Evolutionary conservation across 2,797 vertebrate genomes (phyloP), one percentile per base, ranked within the genome.

Genomic region (Premnoplex brunnescens): DNA sequence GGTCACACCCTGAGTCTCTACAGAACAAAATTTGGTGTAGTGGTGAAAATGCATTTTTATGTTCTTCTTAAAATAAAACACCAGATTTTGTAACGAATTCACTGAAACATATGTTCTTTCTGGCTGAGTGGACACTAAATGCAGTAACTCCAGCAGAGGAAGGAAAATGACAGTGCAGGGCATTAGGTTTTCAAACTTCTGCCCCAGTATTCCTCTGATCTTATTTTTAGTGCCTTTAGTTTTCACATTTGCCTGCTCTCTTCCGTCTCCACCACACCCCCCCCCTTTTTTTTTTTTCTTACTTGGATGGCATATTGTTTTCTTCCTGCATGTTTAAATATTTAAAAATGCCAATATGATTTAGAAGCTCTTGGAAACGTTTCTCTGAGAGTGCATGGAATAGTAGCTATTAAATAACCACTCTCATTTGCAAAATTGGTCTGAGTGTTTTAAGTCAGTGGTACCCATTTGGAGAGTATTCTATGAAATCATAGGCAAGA

Each of bases 201-300:
- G 62, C 51, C 32, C 63, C 62, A 60, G 19, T 68, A 63, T 58
- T 75, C 24, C 51, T 92, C 84, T 89, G 48, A 55, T 75, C 36
- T 78, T 93, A 78, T 84, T 93, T 93, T 94, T 88, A 85, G 51
- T 66, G 48, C 7, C 68, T 81, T 60, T n/a, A 90, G n/a, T 68
- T 88, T 87, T 91, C 64, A 56, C 14, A 80, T 19, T 74, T 80
- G 14, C 15, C 18, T 34, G 10, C 41, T 78, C 6, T 51, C 15
- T 46, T 55, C 51, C 1, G 3, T 20, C 30, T 26, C 28, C 9
- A 30, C 12, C 3, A 21, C 27, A 8, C 24, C 36, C 24, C 12
- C 43, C 12, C 43, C 15, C 51, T 24, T 55, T 71, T 66, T 18
- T 62, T n/a, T 51, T 71, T 58, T n/a, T 20, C 17, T 67, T 49